A percentile compares a stretch with the other conserved stretches of the same genome.
Conservation (phyloP, 2,113 vertebrate genomes). For the Mesoclemmys tuberculata region DNA sequence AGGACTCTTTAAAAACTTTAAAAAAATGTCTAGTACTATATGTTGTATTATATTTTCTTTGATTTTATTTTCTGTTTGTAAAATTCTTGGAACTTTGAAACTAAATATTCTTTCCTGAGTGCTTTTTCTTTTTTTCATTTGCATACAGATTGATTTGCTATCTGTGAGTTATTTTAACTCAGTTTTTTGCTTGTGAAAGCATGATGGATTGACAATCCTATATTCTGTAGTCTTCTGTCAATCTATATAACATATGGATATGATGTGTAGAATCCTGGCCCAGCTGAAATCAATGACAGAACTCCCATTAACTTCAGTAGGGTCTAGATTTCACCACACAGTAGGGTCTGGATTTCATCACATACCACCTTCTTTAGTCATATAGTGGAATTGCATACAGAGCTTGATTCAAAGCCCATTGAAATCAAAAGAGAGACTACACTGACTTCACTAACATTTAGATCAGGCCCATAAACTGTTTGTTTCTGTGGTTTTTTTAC, state of each 20-base stretch:
- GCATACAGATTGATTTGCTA: background rate
- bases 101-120: background rate
- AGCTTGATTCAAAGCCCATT: background rate
- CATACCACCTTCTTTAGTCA: background rate
- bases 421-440: background rate
- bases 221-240: background rate
- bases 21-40: background rate
- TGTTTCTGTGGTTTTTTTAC: constrained; percentile 10
- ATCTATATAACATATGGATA: background rate
- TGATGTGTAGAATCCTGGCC: background rate
- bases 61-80: background rate
- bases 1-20: background rate
- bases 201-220: background rate
- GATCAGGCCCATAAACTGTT: background rate
- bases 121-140: background rate
- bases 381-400: rapidly evolving
- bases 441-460: rapidly evolving
- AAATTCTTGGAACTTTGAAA: background rate
- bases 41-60: background rate
- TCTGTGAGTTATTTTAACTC: background rate
- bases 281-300: background rate
- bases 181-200: background rate
- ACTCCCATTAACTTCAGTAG: background rate
- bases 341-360: background rate
- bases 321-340: background rate